These are phyloP conservation scores for Melipona beecheii DNA, from an alignment of 2,888 invertebrate genomes.

Conservation along the genomic window DNA sequence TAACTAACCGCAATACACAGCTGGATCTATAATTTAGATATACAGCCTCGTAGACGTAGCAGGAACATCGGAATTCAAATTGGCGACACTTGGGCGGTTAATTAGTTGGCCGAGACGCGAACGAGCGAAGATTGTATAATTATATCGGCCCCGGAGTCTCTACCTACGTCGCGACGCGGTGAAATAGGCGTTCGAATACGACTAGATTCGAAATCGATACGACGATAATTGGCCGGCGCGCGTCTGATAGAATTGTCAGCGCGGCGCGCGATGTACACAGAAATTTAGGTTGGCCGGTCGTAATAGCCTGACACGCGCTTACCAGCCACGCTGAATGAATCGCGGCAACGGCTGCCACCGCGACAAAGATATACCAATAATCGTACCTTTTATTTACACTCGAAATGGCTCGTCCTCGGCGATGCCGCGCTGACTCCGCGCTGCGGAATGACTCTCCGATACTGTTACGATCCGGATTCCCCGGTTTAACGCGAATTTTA, in stretches of 20 bases:
- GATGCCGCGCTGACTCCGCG: not conserved
- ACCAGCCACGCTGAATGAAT: constrained; percentile 19
- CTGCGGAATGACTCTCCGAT: constrained; percentile 8
- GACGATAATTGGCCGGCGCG: constrained; percentile 60
- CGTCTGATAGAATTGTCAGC: constrained; percentile 56
- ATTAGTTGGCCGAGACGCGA: constrained; percentile 28
- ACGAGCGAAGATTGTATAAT: constrained; percentile 40
- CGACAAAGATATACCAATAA: constrained; percentile 46
- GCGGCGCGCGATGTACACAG: constrained; percentile 19
- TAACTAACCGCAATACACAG: not conserved
- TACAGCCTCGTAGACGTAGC: not conserved
- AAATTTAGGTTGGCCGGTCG: constrained; percentile 41
- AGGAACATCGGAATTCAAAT: not conserved
- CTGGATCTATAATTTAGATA: not conserved
- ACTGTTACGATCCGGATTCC: not conserved
- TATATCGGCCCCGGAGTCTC: constrained; percentile 43
- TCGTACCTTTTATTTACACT: constrained; percentile 46
- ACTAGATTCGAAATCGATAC: constrained; percentile 55
- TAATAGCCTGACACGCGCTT: constrained; percentile 45
- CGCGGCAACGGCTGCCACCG: constrained; percentile 13
- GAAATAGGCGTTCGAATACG: constrained; percentile 25
- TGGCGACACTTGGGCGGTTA: constrained; percentile 47
- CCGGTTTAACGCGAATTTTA: not conserved
- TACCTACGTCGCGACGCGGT: not conserved
- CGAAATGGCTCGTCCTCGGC: constrained; percentile 18